phyloP scores from a whole-genome alignment of 2,888 invertebrate species.

The Nemapogon koenigi region DNA sequence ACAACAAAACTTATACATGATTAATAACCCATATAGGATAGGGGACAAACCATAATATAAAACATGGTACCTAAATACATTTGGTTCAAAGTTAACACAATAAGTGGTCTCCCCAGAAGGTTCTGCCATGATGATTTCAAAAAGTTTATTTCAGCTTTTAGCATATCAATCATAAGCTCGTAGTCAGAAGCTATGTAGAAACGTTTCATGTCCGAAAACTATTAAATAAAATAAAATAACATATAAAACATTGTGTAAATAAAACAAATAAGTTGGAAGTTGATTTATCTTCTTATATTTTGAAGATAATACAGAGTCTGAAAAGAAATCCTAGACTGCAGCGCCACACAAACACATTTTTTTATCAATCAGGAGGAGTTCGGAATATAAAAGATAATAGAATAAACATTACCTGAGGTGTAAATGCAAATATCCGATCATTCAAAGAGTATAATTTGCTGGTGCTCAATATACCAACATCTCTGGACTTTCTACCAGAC shows the following conservation, averaged over 20 bases:
- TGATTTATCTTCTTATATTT: too few species aligned
- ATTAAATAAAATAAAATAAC: slow-evolving; percentile 31
- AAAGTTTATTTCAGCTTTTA: slow-evolving; percentile 97
- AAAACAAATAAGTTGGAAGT: too few species aligned
- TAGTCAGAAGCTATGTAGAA: slow-evolving; percentile 99
- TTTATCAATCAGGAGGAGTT: too few species aligned
- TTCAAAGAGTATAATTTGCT: slow-evolving; percentile 96
- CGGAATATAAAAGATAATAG: neutral
- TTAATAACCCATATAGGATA: neutral
- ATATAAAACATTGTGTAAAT: too few species aligned
- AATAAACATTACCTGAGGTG: slow-evolving; percentile 86
- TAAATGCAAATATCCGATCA: slow-evolving; percentile 96
- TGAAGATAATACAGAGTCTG: too few species aligned
- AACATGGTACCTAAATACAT: slow-evolving; percentile 82
- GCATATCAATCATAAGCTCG: slow-evolving; percentile 96
- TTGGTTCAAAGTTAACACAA: slow-evolving; percentile 88
- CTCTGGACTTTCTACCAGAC: slow-evolving; percentile 93
- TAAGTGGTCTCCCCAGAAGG: slow-evolving; percentile 94
- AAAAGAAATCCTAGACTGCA: too few species aligned
- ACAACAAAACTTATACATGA: neutral
- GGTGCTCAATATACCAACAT: slow-evolving; percentile 97
- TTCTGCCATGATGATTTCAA: slow-evolving; percentile 98
- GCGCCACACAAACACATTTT: too few species aligned
- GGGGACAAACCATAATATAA: slow-evolving; percentile 18
- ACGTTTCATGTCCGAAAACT: slow-evolving; percentile 97